Evolutionary conservation across 2,888 invertebrate species (phyloP).

Genomic region (Scaptomyza reducta): DNA sequence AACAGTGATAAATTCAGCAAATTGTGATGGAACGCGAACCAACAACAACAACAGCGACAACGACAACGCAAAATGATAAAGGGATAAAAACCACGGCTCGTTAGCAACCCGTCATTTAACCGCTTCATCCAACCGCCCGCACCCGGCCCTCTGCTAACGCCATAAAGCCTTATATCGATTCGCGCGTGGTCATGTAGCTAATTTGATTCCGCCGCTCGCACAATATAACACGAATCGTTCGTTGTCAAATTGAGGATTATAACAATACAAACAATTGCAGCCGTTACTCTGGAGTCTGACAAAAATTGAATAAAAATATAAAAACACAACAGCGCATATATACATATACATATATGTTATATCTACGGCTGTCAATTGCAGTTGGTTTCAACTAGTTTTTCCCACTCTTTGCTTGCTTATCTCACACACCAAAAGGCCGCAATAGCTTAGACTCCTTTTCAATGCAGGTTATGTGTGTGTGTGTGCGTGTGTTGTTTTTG

Average conservation of each 20-base stretch:
- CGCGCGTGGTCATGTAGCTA: conserved; percentile 48
- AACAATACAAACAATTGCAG: conserved; percentile 34
- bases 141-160: not conserved
- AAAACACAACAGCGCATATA: no score
- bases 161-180: conserved; percentile 42
- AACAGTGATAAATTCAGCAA: not conserved
- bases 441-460: conserved; percentile 4
- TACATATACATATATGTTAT: no score
- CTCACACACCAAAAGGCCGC: conserved; percentile 5
- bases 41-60: not conserved
- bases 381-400: conserved; percentile 10
- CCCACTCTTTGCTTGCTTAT: not conserved
- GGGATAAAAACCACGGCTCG: not conserved
- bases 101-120: not conserved
- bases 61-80: not conserved
- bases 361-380: conserved; percentile 53
- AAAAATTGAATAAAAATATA: not conserved
- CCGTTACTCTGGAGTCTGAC: conserved; percentile 1
- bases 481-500: conserved; percentile 18
- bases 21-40: not conserved
- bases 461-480: conserved; percentile 26
- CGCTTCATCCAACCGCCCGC: not conserved
- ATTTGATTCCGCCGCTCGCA: conserved; percentile 46
- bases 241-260: conserved; percentile 48
- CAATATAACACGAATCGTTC: conserved; percentile 52